These are phyloP conservation scores for Octodon degus DNA, from an alignment of 2,113 vertebrate species.

Conservation along the genomic window DNA sequence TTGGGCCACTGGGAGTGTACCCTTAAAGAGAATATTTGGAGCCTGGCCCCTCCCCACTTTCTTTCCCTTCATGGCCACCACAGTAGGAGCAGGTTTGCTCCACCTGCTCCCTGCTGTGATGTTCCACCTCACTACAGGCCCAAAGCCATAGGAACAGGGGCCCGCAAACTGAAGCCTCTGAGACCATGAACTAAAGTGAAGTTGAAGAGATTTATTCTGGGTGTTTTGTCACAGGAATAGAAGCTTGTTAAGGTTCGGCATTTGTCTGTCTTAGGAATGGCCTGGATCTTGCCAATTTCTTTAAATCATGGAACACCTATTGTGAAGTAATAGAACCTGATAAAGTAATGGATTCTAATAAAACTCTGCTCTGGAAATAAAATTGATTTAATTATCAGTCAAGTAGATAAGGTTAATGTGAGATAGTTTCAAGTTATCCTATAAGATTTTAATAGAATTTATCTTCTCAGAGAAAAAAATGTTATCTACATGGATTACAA, in stretches of 20 bases:
- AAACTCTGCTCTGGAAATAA: constrained; percentile 63
- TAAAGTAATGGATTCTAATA: constrained; percentile 59
- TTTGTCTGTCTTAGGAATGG: constrained; percentile 4
- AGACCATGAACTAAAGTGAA: not conserved
- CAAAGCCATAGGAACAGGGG: not conserved
- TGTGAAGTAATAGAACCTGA: constrained; percentile 53
- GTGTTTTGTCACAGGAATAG: not conserved
- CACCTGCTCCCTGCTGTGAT: not conserved
- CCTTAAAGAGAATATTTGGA: not conserved
- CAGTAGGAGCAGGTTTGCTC: not conserved
- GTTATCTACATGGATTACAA: not conserved
- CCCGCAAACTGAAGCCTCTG: not conserved
- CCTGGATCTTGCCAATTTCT: constrained; percentile 56
- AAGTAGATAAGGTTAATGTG: constrained; percentile 51
- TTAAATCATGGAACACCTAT: constrained; percentile 55
- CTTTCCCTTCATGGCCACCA: not conserved
- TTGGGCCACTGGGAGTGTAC: not conserved
- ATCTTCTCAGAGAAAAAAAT: constrained; percentile 31
- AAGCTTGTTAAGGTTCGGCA: not conserved
- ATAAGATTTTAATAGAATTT: constrained; percentile 16
- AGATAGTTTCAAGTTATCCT: constrained; percentile 6
- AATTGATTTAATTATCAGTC: constrained; percentile 68
- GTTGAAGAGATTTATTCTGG: not conserved
- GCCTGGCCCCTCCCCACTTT: not conserved
- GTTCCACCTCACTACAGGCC: not conserved